phyloP scores from a whole-genome alignment of 1,140 invertebrate genomes.

The Argopecten irradians region DNA sequence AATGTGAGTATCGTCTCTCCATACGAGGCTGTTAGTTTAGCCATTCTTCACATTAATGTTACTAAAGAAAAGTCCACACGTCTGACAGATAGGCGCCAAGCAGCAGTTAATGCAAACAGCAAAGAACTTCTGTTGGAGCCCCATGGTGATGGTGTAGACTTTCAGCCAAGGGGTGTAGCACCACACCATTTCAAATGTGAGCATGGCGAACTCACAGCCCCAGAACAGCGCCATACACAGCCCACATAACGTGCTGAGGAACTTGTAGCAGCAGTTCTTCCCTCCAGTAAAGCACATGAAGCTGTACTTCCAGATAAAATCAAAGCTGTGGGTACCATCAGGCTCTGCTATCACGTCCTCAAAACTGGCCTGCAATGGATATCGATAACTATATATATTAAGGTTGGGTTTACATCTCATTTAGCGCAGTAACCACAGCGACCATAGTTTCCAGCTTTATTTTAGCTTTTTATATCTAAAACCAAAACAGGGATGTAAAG shows the following conservation, averaged over 20 bases:
- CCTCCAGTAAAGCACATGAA: constrained; percentile 83
- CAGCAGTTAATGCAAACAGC: constrained; percentile 81
- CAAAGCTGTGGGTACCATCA: constrained; percentile 83
- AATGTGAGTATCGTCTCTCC: not conserved
- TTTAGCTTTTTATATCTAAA: too few relatives aligned
- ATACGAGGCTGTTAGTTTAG: not conserved
- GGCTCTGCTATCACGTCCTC: constrained; percentile 88
- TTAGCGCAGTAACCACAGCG: too few relatives aligned
- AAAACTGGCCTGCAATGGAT: constrained; percentile 76
- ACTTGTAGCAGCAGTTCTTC: constrained; percentile 84
- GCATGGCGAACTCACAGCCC: constrained; percentile 85
- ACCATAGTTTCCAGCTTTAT: too few relatives aligned
- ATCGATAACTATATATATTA: too few relatives aligned
- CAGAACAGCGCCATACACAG: constrained; percentile 83
- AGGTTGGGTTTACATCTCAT: too few relatives aligned
- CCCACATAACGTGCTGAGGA: constrained; percentile 83
- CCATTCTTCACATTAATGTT: constrained; percentile 75
- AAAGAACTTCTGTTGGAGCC: constrained; percentile 80
- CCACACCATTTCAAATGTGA: constrained; percentile 81
- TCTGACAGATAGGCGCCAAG: constrained; percentile 81
- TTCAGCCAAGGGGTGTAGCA: constrained; percentile 71
- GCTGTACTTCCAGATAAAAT: constrained; percentile 86
- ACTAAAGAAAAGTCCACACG: constrained; percentile 82
- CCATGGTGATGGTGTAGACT: constrained; percentile 80
- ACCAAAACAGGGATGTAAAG: too few relatives aligned